phyloP scores from a whole-genome alignment of 2,113 vertebrate species.

The Poecile atricapillus region DNA sequence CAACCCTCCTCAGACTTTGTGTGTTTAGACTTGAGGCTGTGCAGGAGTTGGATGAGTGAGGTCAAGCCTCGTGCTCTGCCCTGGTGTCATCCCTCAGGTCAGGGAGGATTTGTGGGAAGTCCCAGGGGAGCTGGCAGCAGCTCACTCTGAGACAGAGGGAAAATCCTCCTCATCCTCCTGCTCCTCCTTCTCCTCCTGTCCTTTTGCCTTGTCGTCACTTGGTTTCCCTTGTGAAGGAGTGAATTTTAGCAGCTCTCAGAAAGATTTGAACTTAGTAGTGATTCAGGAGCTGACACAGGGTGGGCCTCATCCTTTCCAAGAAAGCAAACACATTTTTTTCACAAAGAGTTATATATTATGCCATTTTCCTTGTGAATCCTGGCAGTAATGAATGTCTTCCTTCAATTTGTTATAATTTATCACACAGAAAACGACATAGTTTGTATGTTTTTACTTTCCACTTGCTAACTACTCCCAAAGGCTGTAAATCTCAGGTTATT shows the following conservation, averaged over 20 bases:
- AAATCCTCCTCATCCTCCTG: not conserved
- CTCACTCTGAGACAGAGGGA: not conserved
- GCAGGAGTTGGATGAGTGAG: not conserved
- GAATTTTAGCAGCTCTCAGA: not conserved
- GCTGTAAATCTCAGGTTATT: not conserved
- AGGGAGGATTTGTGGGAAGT: not conserved
- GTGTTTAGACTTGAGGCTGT: accelerated
- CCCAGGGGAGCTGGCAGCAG: not conserved
- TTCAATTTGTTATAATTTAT: not conserved
- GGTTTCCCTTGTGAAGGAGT: not conserved
- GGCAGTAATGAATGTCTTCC: not conserved
- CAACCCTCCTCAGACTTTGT: not conserved
- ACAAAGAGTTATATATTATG: not conserved
- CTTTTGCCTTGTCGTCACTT: not conserved
- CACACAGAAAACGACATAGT: not conserved
- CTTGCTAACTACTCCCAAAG: not conserved
- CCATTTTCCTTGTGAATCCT: not conserved
- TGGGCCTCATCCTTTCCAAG: not conserved
- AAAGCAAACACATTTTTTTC: not conserved
- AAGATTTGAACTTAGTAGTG: not conserved
- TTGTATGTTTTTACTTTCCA: not conserved
- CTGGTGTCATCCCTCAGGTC: not conserved
- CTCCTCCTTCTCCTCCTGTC: not conserved
- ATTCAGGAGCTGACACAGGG: not conserved
- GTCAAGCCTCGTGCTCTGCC: not conserved